phyloP scores from a whole-genome alignment of 2,113 vertebrate species.

The Telmatochromis sp. region DNA sequence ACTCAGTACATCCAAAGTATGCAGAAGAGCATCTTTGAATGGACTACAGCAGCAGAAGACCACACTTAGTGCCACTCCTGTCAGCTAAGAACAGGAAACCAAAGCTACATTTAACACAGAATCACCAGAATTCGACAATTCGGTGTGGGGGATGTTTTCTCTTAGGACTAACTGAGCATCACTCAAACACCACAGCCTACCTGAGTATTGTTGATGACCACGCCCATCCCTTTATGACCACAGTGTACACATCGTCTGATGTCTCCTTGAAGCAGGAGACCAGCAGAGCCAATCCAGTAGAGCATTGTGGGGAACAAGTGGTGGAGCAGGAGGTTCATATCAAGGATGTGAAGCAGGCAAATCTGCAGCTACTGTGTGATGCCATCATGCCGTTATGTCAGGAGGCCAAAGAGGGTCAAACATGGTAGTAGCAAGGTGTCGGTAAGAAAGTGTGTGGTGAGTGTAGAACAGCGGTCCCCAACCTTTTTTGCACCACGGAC shows the following conservation, averaged over 20 bases:
- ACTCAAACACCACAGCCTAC: not conserved
- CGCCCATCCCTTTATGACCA: not conserved
- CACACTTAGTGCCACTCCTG: not conserved
- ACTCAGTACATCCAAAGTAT: not conserved
- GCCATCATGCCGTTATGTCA: not conserved
- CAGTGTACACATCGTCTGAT: not conserved
- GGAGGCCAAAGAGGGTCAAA: not conserved
- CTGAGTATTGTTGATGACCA: not conserved
- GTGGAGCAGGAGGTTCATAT: not conserved
- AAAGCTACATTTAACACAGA: not conserved
- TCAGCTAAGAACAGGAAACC: not conserved
- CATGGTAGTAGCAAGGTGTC: not conserved
- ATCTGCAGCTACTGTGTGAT: not conserved
- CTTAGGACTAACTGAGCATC: not conserved
- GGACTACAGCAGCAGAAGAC: not conserved
- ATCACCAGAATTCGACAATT: not conserved
- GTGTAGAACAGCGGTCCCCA: fast-evolving
- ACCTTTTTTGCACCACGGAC: not conserved
- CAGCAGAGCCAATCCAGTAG: not conserved
- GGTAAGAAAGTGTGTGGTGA: not conserved
- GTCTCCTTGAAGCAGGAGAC: not conserved
- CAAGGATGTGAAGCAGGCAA: not conserved
- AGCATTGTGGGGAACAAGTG: not conserved
- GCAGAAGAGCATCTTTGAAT: not conserved
- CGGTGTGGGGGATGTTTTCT: not conserved